phyloP scores from a whole-genome alignment of 2,888 invertebrate genomes.

The Callosobruchus maculatus region DNA sequence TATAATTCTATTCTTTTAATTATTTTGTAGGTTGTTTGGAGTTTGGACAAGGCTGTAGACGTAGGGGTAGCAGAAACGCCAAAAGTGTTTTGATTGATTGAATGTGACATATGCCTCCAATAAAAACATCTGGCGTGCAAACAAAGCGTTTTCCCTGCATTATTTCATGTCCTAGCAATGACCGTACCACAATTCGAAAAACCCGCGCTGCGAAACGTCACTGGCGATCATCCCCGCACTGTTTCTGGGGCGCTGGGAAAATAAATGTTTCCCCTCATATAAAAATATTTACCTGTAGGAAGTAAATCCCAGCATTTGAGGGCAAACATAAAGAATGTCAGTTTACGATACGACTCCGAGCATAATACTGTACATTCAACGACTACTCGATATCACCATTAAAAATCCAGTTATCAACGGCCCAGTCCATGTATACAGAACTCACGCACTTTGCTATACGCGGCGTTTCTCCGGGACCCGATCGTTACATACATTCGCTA shows the following conservation, averaged over 20 bases:
- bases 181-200: not conserved
- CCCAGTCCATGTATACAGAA: not conserved
- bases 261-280: not conserved
- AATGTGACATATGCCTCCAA: too few relatives aligned
- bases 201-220: not conserved
- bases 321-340: conserved; percentile 52
- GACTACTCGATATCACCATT: not conserved
- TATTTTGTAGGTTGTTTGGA: too few relatives aligned
- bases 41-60: too few relatives aligned
- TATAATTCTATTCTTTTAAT: too few relatives aligned
- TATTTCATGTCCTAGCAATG: not conserved
- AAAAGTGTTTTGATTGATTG: too few relatives aligned
- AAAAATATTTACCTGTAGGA: conserved; percentile 54
- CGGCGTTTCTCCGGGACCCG: not conserved
- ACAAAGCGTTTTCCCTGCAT: not conserved
- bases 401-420: not conserved
- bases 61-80: too few relatives aligned
- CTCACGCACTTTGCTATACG: conserved; percentile 1
- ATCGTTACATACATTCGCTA: conserved; percentile 25
- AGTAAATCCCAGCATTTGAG: conserved; percentile 68
- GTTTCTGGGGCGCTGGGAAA: not conserved
- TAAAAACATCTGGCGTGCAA: not conserved
- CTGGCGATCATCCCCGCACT: not conserved
- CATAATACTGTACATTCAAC: conserved; percentile 18
- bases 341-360: conserved; percentile 19